phyloP scores from a whole-genome alignment of 2,113 vertebrate genomes.

The Cyprinodon tularosa region DNA sequence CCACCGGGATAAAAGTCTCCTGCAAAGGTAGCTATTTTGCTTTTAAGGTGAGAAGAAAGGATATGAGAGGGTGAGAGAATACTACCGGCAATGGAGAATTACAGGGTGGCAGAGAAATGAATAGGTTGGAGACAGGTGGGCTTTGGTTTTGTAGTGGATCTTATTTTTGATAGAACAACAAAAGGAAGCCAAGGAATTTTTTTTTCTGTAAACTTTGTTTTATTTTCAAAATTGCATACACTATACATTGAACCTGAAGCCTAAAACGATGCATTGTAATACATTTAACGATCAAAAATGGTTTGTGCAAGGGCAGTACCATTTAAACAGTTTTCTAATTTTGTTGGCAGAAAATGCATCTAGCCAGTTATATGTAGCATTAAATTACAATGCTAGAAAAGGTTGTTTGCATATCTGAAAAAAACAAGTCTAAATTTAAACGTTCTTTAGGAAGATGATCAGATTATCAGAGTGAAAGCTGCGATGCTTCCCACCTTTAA shows the following conservation, averaged over 20 bases:
- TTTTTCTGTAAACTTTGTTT: conserved; percentile 10
- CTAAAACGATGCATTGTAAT: conserved; percentile 5
- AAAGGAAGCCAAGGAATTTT: background rate
- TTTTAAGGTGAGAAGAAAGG: conserved; percentile 19
- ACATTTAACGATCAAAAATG: conserved; percentile 16
- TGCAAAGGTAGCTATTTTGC: conserved; percentile 50
- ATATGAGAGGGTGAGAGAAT: conserved; percentile 11
- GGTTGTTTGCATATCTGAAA: conserved; percentile 25
- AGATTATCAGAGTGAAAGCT: conserved; percentile 5
- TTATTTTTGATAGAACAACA: background rate
- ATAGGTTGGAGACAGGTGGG: background rate
- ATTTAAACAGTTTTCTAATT: conserved; percentile 11
- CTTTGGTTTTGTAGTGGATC: background rate
- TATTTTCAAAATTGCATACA: background rate
- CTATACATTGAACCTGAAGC: conserved; percentile 5
- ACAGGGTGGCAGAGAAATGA: background rate
- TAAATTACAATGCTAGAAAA: conserved; percentile 5
- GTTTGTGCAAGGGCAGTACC: conserved; percentile 19
- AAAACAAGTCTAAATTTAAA: conserved; percentile 45
- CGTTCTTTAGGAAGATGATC: background rate
- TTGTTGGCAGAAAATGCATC: conserved; percentile 27
- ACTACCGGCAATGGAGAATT: conserved; percentile 25
- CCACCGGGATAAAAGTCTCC: conserved; percentile 48
- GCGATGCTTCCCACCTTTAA: background rate
- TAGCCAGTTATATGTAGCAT: conserved; percentile 41